Conservation (phyloP, 2,797 vertebrate genomes). For the Kryptolebias ocellatus region DNA sequence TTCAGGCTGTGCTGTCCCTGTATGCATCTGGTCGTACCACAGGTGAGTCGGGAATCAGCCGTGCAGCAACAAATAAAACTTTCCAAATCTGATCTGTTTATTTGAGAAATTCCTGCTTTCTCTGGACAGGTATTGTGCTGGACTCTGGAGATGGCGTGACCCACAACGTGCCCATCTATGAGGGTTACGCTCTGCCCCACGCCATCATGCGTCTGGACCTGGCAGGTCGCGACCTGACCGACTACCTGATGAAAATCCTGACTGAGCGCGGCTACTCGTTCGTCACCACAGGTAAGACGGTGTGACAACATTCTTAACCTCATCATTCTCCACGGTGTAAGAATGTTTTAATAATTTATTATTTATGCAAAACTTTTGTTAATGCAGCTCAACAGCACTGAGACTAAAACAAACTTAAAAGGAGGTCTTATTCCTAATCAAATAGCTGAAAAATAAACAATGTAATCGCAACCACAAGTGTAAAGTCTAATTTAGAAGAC, state of each 20-base stretch:
- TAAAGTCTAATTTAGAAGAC: neutral
- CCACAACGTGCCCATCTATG: slow-evolving; percentile 98
- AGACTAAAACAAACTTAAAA: too few relatives aligned
- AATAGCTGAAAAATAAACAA: too few relatives aligned
- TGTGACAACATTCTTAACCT: neutral
- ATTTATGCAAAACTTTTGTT: too few relatives aligned
- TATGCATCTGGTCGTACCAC: slow-evolving; percentile 88
- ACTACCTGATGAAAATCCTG: slow-evolving; percentile 99
- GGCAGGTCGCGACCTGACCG: slow-evolving; percentile 96
- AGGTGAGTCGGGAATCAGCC: slow-evolving; percentile 64
- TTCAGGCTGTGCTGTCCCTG: slow-evolving; percentile 86
- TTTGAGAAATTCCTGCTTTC: slow-evolving; percentile 9
- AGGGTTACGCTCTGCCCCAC: slow-evolving; percentile 96
- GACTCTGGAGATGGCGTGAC: slow-evolving; percentile 98
- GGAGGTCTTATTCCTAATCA: too few relatives aligned
- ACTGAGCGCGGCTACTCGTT: slow-evolving; percentile 98
- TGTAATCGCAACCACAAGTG: neutral
- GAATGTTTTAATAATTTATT: too few relatives aligned
- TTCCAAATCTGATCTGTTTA: neutral
- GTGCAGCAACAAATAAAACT: neutral
- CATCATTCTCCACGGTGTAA: too few relatives aligned
- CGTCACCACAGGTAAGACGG: slow-evolving; percentile 90
- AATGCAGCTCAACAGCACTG: too few relatives aligned
- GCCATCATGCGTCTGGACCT: slow-evolving; percentile 98
- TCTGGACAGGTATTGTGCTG: slow-evolving; percentile 89